These are phyloP conservation scores for Calameuta idolon DNA, from an alignment of 2,888 invertebrate genomes.

Conservation along the genomic window DNA sequence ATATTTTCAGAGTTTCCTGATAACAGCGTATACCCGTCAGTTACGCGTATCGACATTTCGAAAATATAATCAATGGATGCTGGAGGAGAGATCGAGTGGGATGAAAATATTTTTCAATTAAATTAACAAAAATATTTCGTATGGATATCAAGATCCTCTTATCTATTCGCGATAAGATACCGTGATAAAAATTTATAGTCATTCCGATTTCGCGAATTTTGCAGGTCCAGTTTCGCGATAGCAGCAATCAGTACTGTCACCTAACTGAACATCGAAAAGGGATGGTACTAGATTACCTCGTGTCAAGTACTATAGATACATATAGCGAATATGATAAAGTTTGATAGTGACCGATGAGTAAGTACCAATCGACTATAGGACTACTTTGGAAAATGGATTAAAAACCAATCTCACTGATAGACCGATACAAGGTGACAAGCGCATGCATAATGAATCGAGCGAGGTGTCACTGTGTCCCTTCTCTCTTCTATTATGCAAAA, in stretches of 20 bases:
- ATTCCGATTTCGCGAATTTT: neutral
- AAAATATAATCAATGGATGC: no score
- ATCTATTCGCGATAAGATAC: neutral
- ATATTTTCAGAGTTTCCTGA: no score
- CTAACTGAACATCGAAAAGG: neutral
- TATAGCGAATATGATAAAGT: neutral
- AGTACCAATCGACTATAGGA: neutral
- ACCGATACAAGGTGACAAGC: neutral
- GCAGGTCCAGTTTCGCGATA: neutral
- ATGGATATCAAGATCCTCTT: neutral
- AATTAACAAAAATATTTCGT: neutral
- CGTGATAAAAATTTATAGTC: neutral
- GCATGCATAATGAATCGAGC: neutral
- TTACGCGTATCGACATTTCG: no score
- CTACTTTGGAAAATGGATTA: no score
- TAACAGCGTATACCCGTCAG: no score
- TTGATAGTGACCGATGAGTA: neutral
- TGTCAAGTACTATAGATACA: neutral
- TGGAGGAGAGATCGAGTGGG: no score
- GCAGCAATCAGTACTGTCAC: neutral
- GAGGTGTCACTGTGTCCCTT: neutral
- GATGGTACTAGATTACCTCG: neutral
- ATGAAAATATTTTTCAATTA: neutral
- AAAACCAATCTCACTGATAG: no score
- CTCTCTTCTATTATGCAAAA: neutral